Percentiles rank a stretch among this genome's conserved stretches.
phyloP scores from a whole-genome alignment of 1,140 invertebrate genomes.

The Ganaspis sp. region DNA sequence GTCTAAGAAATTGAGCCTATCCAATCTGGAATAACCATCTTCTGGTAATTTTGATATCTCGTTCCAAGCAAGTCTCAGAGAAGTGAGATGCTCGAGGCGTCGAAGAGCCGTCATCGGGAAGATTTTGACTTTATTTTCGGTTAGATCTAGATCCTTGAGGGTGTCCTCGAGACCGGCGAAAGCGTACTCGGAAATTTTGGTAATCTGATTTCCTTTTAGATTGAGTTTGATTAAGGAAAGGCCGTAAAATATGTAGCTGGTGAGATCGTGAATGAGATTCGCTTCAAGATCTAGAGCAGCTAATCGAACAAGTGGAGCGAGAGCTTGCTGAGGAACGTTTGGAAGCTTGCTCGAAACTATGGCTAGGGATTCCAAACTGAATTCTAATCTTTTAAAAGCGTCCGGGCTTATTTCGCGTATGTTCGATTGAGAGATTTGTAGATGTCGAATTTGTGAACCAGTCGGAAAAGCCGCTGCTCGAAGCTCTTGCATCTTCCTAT shows the following conservation, averaged over 20 bases:
- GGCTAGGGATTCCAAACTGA: conserved; percentile 87
- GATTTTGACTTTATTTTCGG: conserved; percentile 88
- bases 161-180: conserved; percentile 90
- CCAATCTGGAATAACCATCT: conserved; percentile 83
- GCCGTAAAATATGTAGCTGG: conserved; percentile 91
- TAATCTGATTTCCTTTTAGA: conserved; percentile 88
- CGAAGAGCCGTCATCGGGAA: conserved; percentile 89
- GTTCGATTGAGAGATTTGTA: conserved; percentile 89
- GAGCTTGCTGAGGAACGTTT: conserved; percentile 87
- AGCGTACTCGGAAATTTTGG: conserved; percentile 87
- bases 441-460: conserved; percentile 84
- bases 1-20: conserved; percentile 86
- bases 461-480: conserved; percentile 83
- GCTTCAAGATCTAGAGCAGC: conserved; percentile 89
- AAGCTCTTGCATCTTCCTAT: conserved; percentile 84
- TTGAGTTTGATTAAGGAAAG: conserved; percentile 88
- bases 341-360: conserved; percentile 88
- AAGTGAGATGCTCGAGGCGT: conserved; percentile 84
- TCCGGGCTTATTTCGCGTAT: conserved; percentile 85
- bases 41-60: conserved; percentile 84
- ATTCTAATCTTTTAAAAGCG: conserved; percentile 83
- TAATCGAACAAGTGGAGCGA: conserved; percentile 84
- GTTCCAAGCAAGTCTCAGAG: conserved; percentile 89
- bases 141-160: conserved; percentile 88
- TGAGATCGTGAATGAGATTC: conserved; percentile 88